Evolutionary conservation across 2,113 vertebrate species (phyloP).

Genomic region (Phasianus colchicus): DNA sequence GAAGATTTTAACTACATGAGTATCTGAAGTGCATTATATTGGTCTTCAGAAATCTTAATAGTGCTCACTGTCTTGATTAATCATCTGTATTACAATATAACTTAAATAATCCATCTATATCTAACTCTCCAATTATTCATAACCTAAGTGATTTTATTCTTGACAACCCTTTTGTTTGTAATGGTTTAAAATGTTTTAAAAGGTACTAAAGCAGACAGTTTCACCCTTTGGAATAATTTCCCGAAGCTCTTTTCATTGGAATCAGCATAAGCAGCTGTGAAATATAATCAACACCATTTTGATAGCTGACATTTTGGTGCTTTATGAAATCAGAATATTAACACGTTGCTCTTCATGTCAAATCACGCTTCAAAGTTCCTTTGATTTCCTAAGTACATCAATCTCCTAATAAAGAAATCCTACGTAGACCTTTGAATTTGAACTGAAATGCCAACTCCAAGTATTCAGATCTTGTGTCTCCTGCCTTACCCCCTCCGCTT

Average conservation of each 20-base stretch:
- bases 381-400: conserved; percentile 24
- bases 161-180: conserved; percentile 37
- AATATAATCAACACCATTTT: conserved; percentile 64
- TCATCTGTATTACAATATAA: conserved; percentile 1
- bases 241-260: conserved; percentile 31
- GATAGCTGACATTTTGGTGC: conserved; percentile 30
- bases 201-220: conserved; percentile 54
- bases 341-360: conserved; percentile 19
- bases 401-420: not conserved
- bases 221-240: conserved; percentile 53
- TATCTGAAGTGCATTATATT: conserved; percentile 8
- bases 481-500: not conserved
- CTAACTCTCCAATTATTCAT: conserved; percentile 9
- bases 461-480: not conserved
- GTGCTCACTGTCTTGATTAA: not conserved
- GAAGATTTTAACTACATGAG: conserved; percentile 12
- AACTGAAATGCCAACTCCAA: not conserved
- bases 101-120: conserved; percentile 28
- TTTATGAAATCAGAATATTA: conserved; percentile 49
- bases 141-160: not conserved
- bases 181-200: conserved; percentile 23
- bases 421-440: conserved; percentile 12
- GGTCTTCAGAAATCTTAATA: not conserved
- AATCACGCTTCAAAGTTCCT: conserved; percentile 34
- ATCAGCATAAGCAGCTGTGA: conserved; percentile 60